Evolutionary conservation across 2,113 vertebrate species (phyloP), one percentile per base, ranked within the genome.

Genomic region (Centropristis striata): DNA sequence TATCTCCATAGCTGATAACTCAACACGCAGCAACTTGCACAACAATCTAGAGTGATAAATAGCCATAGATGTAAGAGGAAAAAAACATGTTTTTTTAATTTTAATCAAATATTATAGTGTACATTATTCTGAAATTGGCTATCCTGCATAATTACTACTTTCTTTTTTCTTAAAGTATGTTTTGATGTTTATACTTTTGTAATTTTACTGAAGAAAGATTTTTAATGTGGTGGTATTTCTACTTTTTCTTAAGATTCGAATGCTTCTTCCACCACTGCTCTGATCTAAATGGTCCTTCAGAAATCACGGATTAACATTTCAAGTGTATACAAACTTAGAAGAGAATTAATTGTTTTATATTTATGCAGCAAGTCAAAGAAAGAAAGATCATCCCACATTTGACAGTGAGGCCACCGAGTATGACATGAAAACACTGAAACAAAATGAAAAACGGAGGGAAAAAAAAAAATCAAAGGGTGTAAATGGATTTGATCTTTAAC

Each of bases 401-500:
- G 25, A 49, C 27, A 41, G 49, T 1, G 5, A 59, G 54, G 60
- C 21, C 50, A 75, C 15, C 69, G n/a, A 53, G 20, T 69, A 9
- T 51, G 60, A 71, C 59, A 39, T 51, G 5, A 44, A 60, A 60
- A 74, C 47, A 21, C 36, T 20, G 37, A 21, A 41, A 81, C 16
- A 54, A 27, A 76, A 66, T 46, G 41, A 78, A 77, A 75, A 13
- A 2, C 4, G n/a, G 28, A 11, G 1, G 21, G 13, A 27, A 28
- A 51, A 50, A 73, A 36, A 37, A 27, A 50, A 77, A 70, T 78
- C 58, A 83, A 84, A 81, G 63, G 23, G 61, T 78, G 64, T 55
- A 68, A 85, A 83, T 81, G 71, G 49, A 58, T 86, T 82, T 86
- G 85, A 88, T 90, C 85, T 80, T 81, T 78, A 82, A 89, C 86